Base-by-base conservation (phyloP, 1,140 invertebrate genomes). In the Bombus balteatus region DNA sequence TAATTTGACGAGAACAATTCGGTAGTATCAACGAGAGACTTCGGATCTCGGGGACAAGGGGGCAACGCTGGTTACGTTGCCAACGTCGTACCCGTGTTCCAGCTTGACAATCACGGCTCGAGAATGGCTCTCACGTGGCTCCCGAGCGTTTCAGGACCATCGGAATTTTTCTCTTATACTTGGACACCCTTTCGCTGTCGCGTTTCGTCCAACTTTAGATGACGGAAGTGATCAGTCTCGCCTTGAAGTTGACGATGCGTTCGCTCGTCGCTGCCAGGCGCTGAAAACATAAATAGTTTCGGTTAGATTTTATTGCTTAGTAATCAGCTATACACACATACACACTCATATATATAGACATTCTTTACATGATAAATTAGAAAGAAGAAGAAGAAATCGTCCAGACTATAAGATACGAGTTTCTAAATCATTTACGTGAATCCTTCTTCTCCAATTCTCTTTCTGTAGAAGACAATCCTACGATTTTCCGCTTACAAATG, bases 211-310 rank as follows among this genome's bases (percentile, higher is more conserved):
- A 77, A 3, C 82, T 90, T 87, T 98, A 98, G 94, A 98, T 98
- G 94, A 98, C 97, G 83, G 97, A 97, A 92, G 97, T 98, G 94
- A 98, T 97, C 88, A 98, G 96, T 96, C 97, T 97, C 92, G 98
- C 98, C 95, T 98, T 98, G 97, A 98, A 98, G 97, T 98, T 98
- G 91, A 98, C 97, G 95, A 98, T 97, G 94, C 97, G 97, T 95
- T 98, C 97, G 94, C 97, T 98, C 90, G 97, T 98, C 93, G 98
- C 97, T 70, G 98, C 97, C 92, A 98, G 96, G 92, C 98, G 97
- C 96, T 97, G 95, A 13, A 96, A 96, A 22, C 1, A 53, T 53
- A 9, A 70, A 34, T 1, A 37, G 2, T 66, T 18, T 6, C 12
- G 4, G 32, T 81, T 34, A 73, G 5, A 32, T 66, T 32, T 32